phyloP scores from a whole-genome alignment of 2,113 vertebrate genomes.

The Chaetodon trifascialis region DNA sequence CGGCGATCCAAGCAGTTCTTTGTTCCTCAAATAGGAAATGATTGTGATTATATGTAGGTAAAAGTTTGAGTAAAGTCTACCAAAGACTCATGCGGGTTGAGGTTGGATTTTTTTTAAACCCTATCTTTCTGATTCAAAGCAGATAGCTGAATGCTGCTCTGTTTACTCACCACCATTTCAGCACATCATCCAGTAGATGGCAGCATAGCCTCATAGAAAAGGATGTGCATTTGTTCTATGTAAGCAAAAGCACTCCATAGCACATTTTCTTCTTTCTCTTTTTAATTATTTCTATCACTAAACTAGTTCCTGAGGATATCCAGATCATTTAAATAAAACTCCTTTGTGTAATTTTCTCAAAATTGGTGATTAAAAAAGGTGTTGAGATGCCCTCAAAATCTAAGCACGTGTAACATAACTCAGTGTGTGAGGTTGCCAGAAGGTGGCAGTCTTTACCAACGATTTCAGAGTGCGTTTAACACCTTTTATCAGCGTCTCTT shows the following conservation, averaged over 20 bases:
- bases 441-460: constrained; percentile 80
- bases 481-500: constrained; percentile 26
- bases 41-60: neutral
- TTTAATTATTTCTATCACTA: neutral
- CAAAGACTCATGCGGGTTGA: neutral
- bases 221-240: neutral
- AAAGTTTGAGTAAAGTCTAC: neutral
- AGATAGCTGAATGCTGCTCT: too few species aligned
- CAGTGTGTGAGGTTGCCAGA: constrained; percentile 58
- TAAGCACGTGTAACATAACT: neutral
- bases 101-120: neutral
- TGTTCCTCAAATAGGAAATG: neutral
- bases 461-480: constrained; percentile 2
- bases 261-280: neutral
- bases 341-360: neutral
- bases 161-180: neutral
- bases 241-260: neutral
- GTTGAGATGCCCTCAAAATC: neutral
- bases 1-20: neutral
- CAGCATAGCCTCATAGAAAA: constrained; percentile 62
- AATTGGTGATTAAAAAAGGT: neutral
- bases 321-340: neutral
- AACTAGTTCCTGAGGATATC: neutral
- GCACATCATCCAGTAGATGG: constrained; percentile 74
- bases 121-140: neutral